Conservation (phyloP, 2,797 vertebrate species). For the Gallinago nigripennis region DNA sequence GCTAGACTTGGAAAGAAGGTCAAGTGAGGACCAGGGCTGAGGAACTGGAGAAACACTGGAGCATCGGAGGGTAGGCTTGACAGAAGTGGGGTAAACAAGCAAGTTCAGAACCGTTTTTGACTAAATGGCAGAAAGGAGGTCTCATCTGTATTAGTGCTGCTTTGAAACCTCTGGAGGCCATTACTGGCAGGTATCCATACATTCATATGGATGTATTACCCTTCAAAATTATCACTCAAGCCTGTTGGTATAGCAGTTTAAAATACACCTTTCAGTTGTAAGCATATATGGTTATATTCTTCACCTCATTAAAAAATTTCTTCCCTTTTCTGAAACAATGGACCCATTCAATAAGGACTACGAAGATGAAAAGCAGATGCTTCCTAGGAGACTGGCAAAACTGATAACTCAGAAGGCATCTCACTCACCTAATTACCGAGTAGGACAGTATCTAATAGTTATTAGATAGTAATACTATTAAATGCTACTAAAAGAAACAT, state of each 20-base stretch:
- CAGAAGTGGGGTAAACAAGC: not conserved
- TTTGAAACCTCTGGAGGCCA: not conserved
- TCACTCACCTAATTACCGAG: not conserved
- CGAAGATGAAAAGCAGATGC: conserved; percentile 22
- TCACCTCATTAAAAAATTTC: not conserved
- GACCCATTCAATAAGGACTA: not conserved
- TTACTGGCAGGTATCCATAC: not conserved
- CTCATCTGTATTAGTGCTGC: not conserved
- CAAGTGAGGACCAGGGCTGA: not conserved
- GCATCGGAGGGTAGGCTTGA: not conserved
- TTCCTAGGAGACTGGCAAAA: not conserved
- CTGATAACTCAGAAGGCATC: not conserved
- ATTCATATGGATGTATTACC: not conserved
- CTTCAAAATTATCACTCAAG: not conserved
- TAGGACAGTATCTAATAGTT: not conserved
- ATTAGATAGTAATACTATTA: conserved; percentile 26
- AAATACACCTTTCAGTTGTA: not conserved
- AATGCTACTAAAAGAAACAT: conserved; percentile 8
- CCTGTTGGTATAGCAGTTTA: not conserved
- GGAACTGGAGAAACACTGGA: not conserved
- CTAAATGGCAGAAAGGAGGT: not conserved
- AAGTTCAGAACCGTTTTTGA: not conserved
- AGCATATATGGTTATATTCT: not conserved
- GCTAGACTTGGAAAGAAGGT: not conserved
- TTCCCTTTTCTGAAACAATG: conserved; percentile 18